Conservation (phyloP, 2,797 vertebrate species). For the Numenius phaeopus region DNA sequence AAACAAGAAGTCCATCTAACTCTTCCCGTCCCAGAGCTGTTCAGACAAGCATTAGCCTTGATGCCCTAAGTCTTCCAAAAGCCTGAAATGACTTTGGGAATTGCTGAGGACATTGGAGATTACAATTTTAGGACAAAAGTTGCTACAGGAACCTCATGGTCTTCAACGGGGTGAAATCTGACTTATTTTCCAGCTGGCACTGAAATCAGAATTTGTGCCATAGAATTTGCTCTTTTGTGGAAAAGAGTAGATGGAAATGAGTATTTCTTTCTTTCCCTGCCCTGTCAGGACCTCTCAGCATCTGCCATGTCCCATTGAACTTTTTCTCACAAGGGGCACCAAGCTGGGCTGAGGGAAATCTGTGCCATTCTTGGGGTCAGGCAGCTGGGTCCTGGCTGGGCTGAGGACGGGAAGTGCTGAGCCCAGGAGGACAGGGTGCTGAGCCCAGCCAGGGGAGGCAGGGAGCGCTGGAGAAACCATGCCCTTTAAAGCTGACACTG, state of each 20-base stretch:
- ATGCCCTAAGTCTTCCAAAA: background rate
- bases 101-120: background rate
- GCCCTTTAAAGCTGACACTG: background rate
- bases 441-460: background rate
- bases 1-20: background rate
- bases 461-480: background rate
- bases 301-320: background rate
- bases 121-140: background rate
- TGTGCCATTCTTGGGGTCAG: rapidly evolving
- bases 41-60: background rate
- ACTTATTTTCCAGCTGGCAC: background rate
- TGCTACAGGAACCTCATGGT: background rate
- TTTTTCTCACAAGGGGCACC: background rate
- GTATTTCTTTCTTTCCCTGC: background rate
- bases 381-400: rapidly evolving
- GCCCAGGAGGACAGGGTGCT: background rate
- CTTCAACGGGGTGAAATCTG: background rate
- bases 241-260: background rate
- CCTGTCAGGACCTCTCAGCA: background rate
- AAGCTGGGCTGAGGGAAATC: background rate
- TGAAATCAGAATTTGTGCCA: background rate
- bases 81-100: background rate
- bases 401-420: background rate
- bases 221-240: background rate
- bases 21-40: background rate